Base-by-base conservation (phyloP, 2,797 vertebrate genomes). In the Gallinago solitaria region DNA sequence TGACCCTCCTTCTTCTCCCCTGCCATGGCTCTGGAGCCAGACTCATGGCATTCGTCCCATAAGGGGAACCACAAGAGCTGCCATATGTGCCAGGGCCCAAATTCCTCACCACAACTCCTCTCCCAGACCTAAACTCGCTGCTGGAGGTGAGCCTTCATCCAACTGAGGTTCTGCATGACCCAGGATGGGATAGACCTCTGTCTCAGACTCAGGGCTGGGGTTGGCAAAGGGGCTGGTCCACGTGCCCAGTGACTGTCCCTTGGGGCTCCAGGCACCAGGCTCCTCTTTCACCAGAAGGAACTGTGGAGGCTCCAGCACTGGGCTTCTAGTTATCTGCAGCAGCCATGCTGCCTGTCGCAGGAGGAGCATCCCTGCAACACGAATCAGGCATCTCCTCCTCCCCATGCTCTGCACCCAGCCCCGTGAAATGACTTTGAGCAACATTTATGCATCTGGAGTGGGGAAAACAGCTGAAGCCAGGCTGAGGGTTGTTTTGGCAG, bases 111-210 rank as follows among this genome's bases (percentile, higher is more conserved):
- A 7, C 2, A 5, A 10, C 23, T 87, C 33, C 24, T 78, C 56
- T 82, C 67, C 63, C 51, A 37, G 35, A 70, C 28, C 43, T 78
- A 59, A 69, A 53, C 4, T 2, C 0, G 0, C 16, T 53, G 57
- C 15, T 10, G 10, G 75, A 69, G 18, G 10, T 68, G 18, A 83
- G 53, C 7, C 17, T 53, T 61, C 19, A 12, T 24, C 54, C 2
- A 1, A 4, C 13, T 41, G 70, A 65, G 16, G 18, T 16, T 70
- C 35, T 0, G 0, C 28, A 5, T 61, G 27, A 24, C 43, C n/a
- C 43, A 67, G 53, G 24, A 45, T 24, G 17, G n/a, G 24, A 64
- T 32, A 56, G 9, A 27, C 71, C 30, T 28, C 35, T 1, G 1
- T 73, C 67, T 90, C 50, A 61, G 33, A 54, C 39, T 48, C 2